These are phyloP conservation scores for Anastrepha ludens DNA, from an alignment of 1,140 invertebrate genomes.

Conservation along the genomic window DNA sequence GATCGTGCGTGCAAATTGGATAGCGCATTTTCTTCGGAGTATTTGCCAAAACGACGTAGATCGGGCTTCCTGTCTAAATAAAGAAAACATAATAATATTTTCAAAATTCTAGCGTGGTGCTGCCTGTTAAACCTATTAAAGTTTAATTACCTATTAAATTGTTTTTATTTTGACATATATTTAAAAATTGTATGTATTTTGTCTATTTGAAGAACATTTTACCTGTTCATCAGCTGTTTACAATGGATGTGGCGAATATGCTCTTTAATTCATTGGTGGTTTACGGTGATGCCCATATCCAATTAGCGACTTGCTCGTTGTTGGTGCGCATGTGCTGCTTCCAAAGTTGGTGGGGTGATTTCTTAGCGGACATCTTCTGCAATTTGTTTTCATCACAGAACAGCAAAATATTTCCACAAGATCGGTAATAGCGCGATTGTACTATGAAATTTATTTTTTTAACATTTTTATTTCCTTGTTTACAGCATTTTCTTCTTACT, in stretches of 20 bases:
- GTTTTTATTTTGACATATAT: not conserved
- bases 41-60: too few relatives aligned
- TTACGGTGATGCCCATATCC: conserved; percentile 71
- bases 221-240: conserved; percentile 77
- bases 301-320: conserved; percentile 79
- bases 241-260: conserved; percentile 79
- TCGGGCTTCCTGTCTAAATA: too few relatives aligned
- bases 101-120: too few relatives aligned
- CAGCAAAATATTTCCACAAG: conserved; percentile 87
- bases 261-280: conserved; percentile 79
- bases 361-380: conserved; percentile 86
- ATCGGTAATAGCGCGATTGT: conserved; percentile 79
- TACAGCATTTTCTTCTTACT: conserved; percentile 89
- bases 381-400: conserved; percentile 87
- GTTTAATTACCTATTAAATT: not conserved
- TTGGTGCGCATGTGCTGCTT: conserved; percentile 85
- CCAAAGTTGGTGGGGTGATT: conserved; percentile 91
- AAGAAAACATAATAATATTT: too few relatives aligned
- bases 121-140: too few relatives aligned
- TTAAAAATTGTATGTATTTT: conserved; percentile 27
- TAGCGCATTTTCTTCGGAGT: too few relatives aligned
- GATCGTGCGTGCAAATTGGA: too few relatives aligned
- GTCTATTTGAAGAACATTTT: conserved; percentile 72
- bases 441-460: not conserved
- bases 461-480: conserved; percentile 56